Conservation (phyloP, 1,140 invertebrate species). For the Brachionus calyciflorus region DNA sequence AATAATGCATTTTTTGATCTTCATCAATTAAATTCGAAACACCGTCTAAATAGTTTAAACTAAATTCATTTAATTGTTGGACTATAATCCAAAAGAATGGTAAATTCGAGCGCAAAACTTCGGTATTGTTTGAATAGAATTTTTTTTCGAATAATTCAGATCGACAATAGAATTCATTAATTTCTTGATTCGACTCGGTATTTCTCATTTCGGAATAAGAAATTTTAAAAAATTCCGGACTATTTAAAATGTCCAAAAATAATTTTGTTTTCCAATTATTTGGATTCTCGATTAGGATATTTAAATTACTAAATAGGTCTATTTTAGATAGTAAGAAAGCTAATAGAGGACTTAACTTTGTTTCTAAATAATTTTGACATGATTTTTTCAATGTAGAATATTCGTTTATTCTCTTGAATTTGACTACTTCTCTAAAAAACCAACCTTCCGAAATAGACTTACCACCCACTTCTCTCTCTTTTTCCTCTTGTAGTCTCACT, state of each 20-base stretch:
- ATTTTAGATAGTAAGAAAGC: constrained; percentile 32
- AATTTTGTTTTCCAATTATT: background rate
- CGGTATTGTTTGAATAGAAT: background rate
- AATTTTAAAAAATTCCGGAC: background rate
- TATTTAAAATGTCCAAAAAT: background rate
- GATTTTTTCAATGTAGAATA: constrained; percentile 5
- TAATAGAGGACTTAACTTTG: background rate
- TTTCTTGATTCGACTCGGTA: background rate
- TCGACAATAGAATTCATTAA: constrained; percentile 8
- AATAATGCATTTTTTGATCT: background rate
- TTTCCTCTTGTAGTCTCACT: constrained; percentile 4
- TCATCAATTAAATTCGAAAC: background rate
- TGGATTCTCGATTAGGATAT: background rate
- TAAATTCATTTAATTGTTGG: constrained; percentile 5
- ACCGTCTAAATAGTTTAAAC: background rate
- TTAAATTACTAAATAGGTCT: background rate
- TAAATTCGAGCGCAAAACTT: background rate
- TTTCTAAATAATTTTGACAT: constrained; percentile 7
- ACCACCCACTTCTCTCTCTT: background rate
- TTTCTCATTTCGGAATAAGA: constrained; percentile 33
- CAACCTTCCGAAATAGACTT: background rate
- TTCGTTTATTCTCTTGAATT: background rate
- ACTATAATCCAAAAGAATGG: constrained; percentile 39
- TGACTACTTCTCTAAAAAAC: background rate
- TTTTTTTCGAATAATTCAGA: constrained; percentile 5